A percentile compares a stretch with the other conserved stretches of the same genome.
Evolutionary conservation across 2,888 invertebrate genomes (phyloP).

Genomic region (Macroteleia sp.): DNA sequence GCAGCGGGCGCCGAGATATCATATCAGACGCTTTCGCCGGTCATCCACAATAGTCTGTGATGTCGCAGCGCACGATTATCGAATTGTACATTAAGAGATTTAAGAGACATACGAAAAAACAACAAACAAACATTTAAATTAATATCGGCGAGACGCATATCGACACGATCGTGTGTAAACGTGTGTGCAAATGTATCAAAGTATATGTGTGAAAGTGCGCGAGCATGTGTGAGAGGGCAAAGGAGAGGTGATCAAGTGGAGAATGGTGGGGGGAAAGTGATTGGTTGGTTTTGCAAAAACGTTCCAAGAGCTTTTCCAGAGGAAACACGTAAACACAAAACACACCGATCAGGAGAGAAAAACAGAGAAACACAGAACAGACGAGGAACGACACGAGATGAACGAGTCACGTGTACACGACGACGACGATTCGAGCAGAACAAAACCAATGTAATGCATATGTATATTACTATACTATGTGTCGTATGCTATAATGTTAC

Average conservation of each 20-base stretch:
- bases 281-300: too few relatives aligned
- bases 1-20: slow-evolving; percentile 39
- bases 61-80: slow-evolving; percentile 72
- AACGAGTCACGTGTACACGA: slow-evolving; percentile 40
- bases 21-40: slow-evolving; percentile 66
- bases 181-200: slow-evolving; percentile 13
- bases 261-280: too few relatives aligned
- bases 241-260: not conserved
- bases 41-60: slow-evolving; percentile 72
- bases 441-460: slow-evolving; percentile 70
- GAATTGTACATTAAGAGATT: slow-evolving; percentile 74
- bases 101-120: slow-evolving; percentile 67
- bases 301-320: too few relatives aligned
- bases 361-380: slow-evolving; percentile 14
- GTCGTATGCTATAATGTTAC: slow-evolving; percentile 84
- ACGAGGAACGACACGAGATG: slow-evolving; percentile 53
- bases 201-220: slow-evolving; percentile 6
- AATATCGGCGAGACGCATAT: slow-evolving; percentile 53
- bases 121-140: slow-evolving; percentile 57
- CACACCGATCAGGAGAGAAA: slow-evolving; percentile 32
- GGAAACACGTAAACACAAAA: slow-evolving; percentile 2
- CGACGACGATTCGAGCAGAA: slow-evolving; percentile 29
- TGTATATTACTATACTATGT: slow-evolving; percentile 82
- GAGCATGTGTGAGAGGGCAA: not conserved
- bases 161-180: slow-evolving; percentile 42